A percentile compares a stretch with the other conserved stretches of the same genome.
phyloP scores from a whole-genome alignment of 2,113 vertebrate species.

The Leptobrachium ailaonicum region DNA sequence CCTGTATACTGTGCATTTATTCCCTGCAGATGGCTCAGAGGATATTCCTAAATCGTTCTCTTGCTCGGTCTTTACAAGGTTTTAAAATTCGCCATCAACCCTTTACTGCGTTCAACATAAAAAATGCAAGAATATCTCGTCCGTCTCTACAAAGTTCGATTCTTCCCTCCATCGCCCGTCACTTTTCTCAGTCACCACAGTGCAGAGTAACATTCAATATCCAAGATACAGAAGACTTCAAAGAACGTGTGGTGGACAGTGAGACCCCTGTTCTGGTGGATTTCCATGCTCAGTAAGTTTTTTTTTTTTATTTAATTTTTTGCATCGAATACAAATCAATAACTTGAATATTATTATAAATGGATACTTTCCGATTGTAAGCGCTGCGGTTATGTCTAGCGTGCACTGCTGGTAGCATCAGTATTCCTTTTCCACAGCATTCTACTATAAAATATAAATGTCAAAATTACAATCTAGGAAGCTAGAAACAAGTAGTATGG shows the following conservation, averaged over 20 bases:
- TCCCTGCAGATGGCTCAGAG: slow-evolving; percentile 86
- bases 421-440: too few relatives aligned
- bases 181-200: slow-evolving; percentile 54
- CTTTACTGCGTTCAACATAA: slow-evolving; percentile 44
- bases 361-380: too few relatives aligned
- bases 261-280: slow-evolving; percentile 87
- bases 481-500: too few relatives aligned
- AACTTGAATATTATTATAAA: too few relatives aligned
- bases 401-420: too few relatives aligned
- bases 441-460: too few relatives aligned
- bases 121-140: slow-evolving; percentile 34
- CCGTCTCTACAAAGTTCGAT: slow-evolving; percentile 23
- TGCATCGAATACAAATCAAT: too few relatives aligned
- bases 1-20: neutral
- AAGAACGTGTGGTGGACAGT: slow-evolving; percentile 89
- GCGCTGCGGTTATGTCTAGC: too few relatives aligned
- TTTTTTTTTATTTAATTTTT: too few relatives aligned
- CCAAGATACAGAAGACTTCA: slow-evolving; percentile 90
- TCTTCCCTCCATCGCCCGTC: slow-evolving; percentile 17
- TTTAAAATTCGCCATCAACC: slow-evolving; percentile 34
- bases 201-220: slow-evolving; percentile 80
- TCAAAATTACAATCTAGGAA: too few relatives aligned
- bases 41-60: slow-evolving; percentile 70
- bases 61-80: slow-evolving; percentile 53
- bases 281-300: slow-evolving; percentile 94